A percentile compares a stretch with the other conserved stretches of the same genome.
phyloP scores from a whole-genome alignment of 2,888 invertebrate genomes.

The Oligia strigilis region DNA sequence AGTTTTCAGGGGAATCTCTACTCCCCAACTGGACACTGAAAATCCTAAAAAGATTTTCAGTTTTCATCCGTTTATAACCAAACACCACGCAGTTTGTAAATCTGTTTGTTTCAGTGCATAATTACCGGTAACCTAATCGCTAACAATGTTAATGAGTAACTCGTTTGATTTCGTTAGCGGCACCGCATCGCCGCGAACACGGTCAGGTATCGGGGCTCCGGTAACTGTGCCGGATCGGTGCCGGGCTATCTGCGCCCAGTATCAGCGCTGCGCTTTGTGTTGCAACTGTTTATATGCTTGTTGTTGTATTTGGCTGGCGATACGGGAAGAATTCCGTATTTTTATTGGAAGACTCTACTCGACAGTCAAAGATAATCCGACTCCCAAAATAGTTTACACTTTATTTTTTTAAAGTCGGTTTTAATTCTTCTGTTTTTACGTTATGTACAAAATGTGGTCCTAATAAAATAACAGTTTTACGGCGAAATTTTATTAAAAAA shows the following conservation, averaged over 20 bases:
- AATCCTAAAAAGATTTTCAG: neutral
- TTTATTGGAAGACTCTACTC: neutral
- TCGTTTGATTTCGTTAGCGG: slow-evolving; percentile 69
- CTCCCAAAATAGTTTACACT: neutral
- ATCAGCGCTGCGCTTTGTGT: slow-evolving; percentile 42
- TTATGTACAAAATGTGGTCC: neutral
- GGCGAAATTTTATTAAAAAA: neutral
- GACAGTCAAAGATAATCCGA: neutral
- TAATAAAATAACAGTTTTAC: neutral
- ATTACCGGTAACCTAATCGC: slow-evolving; percentile 35
- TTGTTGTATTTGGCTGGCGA: neutral
- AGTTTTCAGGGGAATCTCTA: neutral
- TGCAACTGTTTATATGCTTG: slow-evolving; percentile 20
- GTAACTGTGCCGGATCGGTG: slow-evolving; percentile 75
- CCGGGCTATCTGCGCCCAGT: slow-evolving; percentile 49
- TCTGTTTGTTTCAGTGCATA: slow-evolving; percentile 17
- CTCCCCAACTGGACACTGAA: neutral
- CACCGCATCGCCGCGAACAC: slow-evolving; percentile 73
- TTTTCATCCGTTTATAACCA: neutral
- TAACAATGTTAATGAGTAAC: slow-evolving; percentile 42
- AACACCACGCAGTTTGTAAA: neutral
- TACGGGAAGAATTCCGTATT: neutral
- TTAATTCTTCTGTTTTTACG: neutral
- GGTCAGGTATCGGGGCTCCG: slow-evolving; percentile 77
- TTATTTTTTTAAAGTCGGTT: neutral